phyloP scores from a whole-genome alignment of 2,888 invertebrate genomes.

The Phragmatobia fuliginosa region DNA sequence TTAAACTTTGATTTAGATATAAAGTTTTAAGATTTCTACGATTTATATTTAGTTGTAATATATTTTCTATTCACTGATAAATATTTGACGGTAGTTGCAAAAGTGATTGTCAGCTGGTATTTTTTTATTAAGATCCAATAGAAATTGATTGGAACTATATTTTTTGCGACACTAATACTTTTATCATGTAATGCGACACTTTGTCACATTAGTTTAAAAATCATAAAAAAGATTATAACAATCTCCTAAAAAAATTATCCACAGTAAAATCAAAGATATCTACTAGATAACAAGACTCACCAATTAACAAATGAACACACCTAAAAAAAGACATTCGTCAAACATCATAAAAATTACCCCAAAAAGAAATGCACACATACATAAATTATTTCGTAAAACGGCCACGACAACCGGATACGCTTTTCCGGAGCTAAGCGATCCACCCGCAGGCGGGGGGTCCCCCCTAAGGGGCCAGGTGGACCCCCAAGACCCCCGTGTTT shows the following conservation, averaged over 20 bases:
- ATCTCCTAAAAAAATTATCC: too few species aligned
- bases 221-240: too few species aligned
- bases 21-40: constrained; percentile 29
- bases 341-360: constrained; percentile 31
- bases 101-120: not conserved
- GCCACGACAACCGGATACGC: constrained; percentile 65
- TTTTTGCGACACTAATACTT: too few species aligned
- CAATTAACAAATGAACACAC: not conserved
- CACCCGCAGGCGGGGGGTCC: constrained; percentile 44
- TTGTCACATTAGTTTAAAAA: not conserved
- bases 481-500: constrained; percentile 65
- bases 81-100: not conserved
- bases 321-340: constrained; percentile 1
- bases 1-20: constrained; percentile 52
- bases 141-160: too few species aligned
- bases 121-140: too few species aligned
- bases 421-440: constrained; percentile 58
- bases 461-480: constrained; percentile 20
- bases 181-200: not conserved
- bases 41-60: not conserved
- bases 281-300: not conserved
- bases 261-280: too few species aligned
- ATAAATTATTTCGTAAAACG: constrained; percentile 47
- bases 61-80: not conserved
- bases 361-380: constrained; percentile 41